phyloP scores from a whole-genome alignment of 2,888 invertebrate species.

The Steinernema carpocapsae region DNA sequence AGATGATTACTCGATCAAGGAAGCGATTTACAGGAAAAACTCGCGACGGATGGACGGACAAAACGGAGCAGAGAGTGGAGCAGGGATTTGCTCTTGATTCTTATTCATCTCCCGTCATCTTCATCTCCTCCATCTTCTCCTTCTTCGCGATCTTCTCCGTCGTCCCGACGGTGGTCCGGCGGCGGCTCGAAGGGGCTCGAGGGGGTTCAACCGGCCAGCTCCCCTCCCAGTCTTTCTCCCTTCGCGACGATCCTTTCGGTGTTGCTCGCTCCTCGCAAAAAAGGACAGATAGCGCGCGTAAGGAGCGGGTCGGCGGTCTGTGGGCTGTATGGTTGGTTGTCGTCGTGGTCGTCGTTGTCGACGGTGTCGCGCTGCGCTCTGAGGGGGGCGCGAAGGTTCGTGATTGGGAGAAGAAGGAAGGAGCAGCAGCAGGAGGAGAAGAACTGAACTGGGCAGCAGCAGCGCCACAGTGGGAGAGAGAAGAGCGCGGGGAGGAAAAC shows the following conservation, averaged over 20 bases:
- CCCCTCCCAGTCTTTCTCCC: not conserved
- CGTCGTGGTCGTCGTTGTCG: not conserved
- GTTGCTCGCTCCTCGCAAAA: slow-evolving; percentile 22
- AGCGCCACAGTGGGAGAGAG: not conserved
- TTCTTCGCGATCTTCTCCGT: not conserved
- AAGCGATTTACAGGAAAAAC: not conserved
- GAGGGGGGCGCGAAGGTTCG: slow-evolving; percentile 23
- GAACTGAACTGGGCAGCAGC: too few species aligned
- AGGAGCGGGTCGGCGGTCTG: not conserved
- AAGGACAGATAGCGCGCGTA: slow-evolving; percentile 29
- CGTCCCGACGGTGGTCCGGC: not conserved
- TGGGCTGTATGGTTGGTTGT: slow-evolving; percentile 7
- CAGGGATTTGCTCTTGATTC: not conserved
- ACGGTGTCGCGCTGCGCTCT: not conserved
- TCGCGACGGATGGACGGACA: slow-evolving; percentile 14
- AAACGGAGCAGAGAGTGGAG: not conserved
- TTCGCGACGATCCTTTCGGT: too few species aligned
- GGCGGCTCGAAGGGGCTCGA: not conserved
- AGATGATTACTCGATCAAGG: too few species aligned
- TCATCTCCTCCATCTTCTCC: not conserved
- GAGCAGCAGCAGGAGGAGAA: too few species aligned
- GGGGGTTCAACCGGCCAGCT: not conserved
- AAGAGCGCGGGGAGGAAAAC: slow-evolving; percentile 1
- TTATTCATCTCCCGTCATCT: not conserved
- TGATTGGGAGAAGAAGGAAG: too few species aligned